Conservation (phyloP, 1,140 invertebrate genomes). For the Microplitis demolitor region DNA sequence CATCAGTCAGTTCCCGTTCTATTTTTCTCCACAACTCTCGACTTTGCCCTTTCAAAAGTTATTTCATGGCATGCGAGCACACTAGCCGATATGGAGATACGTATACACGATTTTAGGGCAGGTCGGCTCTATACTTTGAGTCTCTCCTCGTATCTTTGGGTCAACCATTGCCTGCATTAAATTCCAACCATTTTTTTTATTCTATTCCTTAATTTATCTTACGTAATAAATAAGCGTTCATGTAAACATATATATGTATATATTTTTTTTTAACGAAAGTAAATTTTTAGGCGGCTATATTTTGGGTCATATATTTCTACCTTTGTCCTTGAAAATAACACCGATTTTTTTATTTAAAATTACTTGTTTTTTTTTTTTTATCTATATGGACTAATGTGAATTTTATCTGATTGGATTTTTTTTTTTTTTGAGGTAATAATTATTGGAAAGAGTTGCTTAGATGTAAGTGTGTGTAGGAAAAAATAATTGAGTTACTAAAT, state of each 20-base stretch:
- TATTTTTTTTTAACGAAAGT: too few relatives aligned
- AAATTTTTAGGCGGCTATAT: too few relatives aligned
- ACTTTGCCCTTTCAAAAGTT: neutral
- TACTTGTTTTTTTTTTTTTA: too few relatives aligned
- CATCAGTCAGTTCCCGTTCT: conserved; percentile 19
- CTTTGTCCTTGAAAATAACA: too few relatives aligned
- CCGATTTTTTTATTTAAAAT: too few relatives aligned
- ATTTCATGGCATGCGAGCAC: neutral
- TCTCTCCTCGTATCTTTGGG: neutral
- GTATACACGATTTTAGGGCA: conserved; percentile 38
- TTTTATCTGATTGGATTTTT: too few relatives aligned
- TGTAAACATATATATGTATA: too few relatives aligned
- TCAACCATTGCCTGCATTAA: neutral
- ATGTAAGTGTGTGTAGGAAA: neutral
- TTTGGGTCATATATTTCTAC: too few relatives aligned
- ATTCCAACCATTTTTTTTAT: neutral
- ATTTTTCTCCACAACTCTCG: conserved; percentile 4
- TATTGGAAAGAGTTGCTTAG: too few relatives aligned
- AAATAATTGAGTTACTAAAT: neutral
- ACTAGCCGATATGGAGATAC: neutral
- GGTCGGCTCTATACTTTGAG: conserved; percentile 26
- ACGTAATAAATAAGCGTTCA: neutral
- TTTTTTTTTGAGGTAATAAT: too few relatives aligned
- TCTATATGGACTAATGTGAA: too few relatives aligned
- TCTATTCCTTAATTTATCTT: neutral